A percentile compares a stretch with the other conserved stretches of the same genome.
Conservation (phyloP, 2,888 invertebrate species). For the Lasius fuliginosus region DNA sequence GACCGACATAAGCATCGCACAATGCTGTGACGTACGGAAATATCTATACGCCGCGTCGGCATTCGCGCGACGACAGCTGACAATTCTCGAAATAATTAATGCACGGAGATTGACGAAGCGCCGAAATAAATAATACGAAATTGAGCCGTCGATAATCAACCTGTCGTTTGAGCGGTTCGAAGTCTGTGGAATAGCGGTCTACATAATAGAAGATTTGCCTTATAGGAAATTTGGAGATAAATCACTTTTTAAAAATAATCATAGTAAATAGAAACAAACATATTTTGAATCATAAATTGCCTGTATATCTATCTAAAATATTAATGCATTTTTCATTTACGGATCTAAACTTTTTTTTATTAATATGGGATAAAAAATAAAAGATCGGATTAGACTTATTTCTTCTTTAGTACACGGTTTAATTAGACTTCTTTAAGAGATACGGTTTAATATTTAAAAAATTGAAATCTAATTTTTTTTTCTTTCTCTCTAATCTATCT, state of each 20-base stretch:
- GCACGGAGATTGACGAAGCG: constrained; percentile 55
- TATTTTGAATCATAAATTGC: background rate
- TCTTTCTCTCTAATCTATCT: background rate
- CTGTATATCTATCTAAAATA: background rate
- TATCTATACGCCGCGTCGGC: constrained; percentile 46
- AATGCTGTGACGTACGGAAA: constrained; percentile 59
- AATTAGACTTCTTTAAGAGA: background rate
- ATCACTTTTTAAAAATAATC: background rate
- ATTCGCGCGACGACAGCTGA: constrained; percentile 56
- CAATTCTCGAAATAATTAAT: constrained; percentile 62
- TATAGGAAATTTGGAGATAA: background rate
- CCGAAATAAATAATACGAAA: constrained; percentile 56
- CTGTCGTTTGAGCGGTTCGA: background rate
- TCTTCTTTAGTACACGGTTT: too few species aligned
- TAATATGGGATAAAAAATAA: background rate
- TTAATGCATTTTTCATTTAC: background rate
- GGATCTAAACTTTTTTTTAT: background rate
- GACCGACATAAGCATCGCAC: constrained; percentile 55
- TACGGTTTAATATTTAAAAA: background rate
- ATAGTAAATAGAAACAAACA: background rate
- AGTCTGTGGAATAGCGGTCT: background rate
- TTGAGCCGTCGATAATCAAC: constrained; percentile 40
- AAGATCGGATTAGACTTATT: background rate
- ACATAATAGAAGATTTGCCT: background rate
- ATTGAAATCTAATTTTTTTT: background rate